phyloP scores from a whole-genome alignment of 2,113 vertebrate genomes.

The Calypte anna region DNA sequence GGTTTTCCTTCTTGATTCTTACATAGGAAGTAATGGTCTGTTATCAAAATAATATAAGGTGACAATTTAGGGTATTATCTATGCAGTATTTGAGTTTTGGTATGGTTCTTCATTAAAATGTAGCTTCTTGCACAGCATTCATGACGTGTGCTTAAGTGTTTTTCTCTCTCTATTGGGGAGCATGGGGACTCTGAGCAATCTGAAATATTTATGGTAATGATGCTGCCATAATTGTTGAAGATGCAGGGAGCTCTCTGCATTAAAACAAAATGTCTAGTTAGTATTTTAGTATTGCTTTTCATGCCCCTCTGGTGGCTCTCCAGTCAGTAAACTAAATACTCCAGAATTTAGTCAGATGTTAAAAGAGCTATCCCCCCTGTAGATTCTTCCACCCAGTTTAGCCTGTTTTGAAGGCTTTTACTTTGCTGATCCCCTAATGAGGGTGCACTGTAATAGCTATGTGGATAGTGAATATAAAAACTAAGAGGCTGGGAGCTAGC shows the following conservation, averaged over 20 bases:
- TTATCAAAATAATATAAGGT: neutral
- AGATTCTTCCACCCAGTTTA: too few relatives aligned
- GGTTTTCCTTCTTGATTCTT: neutral
- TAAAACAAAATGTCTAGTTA: neutral
- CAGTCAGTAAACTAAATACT: slow-evolving; percentile 7
- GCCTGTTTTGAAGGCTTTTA: neutral
- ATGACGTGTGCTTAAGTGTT: neutral
- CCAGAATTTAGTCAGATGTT: neutral
- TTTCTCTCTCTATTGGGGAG: neutral
- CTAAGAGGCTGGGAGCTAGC: neutral
- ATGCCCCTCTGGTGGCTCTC: neutral
- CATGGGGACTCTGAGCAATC: neutral
- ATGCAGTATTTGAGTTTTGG: neutral
- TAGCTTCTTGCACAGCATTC: neutral
- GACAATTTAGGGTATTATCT: neutral
- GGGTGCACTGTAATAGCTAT: neutral
- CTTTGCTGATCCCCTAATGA: neutral
- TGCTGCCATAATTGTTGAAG: neutral
- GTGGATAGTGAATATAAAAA: neutral
- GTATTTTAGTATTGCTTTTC: neutral
- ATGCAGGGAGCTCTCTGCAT: neutral
- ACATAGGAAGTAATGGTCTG: neutral
- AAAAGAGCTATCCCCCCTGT: neutral
- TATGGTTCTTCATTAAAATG: neutral
- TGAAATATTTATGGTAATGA: neutral